Evolutionary conservation across 2,113 vertebrate genomes (phyloP), one percentile per base, ranked within the genome.

Genomic region (Neotoma lepida): DNA sequence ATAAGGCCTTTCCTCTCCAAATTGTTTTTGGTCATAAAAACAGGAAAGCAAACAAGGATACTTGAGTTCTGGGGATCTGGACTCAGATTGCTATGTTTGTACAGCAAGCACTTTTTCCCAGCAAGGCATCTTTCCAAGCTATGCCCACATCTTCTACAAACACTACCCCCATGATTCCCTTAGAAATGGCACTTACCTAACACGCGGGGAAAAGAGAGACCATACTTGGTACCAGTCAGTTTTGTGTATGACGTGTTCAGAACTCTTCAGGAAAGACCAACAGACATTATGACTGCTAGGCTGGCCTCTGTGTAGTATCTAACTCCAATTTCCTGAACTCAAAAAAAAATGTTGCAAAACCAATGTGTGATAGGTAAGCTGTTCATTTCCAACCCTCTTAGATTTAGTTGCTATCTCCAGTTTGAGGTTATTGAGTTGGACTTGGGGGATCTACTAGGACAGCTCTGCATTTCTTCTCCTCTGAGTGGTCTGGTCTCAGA

Each of bases 111-210:
- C 15, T 81, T 58, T 81, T 58, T 58, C 12, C 12, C 22, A 56
- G 33, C n/a, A n/a, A 80, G 33, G 49, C 51, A 61, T 61, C 35
- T 58, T n/a, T 13, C 99, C 99, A 4, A 99, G 98, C 76, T 99
- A 99, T 1, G 99, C 99, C 89, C 99, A 99, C 1, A 98, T 99
- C 68, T 99, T 99, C 98, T 99, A 99, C 96, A 99, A 99, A 90
- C 99, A 99, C 96, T 99, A 99, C 98, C 98, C 99, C 94, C 99
- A 99, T 3, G 99, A 99, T 77, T 98, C 99, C 58, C 98, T 99
- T 96, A 98, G 96, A 96, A 98, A 98, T 88, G 98, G 99, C 44
- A 99, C 98, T 68, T 99, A 99, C 95, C 99, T 99, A 1, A 99
- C 99, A 13, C 99, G 99, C 97, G 98, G 99, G 97, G 99, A 99